phyloP scores from a whole-genome alignment of 2,797 vertebrate genomes.

The Rhadinocentrus ornatus region DNA sequence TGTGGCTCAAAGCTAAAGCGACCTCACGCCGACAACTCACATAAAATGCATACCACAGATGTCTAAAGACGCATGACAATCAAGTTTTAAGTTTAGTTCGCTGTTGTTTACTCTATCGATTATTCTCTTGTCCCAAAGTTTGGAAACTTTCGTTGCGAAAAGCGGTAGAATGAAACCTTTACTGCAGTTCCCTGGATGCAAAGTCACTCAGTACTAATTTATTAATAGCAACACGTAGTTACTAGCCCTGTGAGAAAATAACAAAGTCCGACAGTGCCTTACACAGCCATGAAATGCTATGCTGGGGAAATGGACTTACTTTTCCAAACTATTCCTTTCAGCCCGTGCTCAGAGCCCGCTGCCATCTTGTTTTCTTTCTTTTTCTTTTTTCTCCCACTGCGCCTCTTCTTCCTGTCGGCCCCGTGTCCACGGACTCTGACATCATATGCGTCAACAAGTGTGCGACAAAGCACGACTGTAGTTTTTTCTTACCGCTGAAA shows the following conservation, averaged over 20 bases:
- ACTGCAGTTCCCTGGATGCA: background rate
- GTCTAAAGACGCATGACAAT: background rate
- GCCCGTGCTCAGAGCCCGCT: conserved; percentile 76
- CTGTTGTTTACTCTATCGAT: background rate
- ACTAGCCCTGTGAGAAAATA: fast-evolving
- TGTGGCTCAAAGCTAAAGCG: conserved; percentile 35
- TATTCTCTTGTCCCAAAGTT: background rate
- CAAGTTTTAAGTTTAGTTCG: background rate
- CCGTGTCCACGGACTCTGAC: conserved; percentile 36
- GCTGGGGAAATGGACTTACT: conserved; percentile 75
- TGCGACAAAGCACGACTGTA: conserved; percentile 34
- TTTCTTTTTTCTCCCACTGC: background rate
- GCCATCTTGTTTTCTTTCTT: conserved; percentile 80
- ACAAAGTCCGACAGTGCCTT: fast-evolving
- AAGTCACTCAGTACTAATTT: background rate
- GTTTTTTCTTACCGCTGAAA: conserved; percentile 5
- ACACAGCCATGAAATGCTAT: background rate
- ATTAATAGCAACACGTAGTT: background rate
- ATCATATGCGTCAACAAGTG: conserved; percentile 57
- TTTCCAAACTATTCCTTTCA: conserved; percentile 84
- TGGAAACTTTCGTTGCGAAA: conserved; percentile 36
- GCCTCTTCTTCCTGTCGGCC: conserved; percentile 51
- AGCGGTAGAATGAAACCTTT: background rate
- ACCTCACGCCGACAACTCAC: conserved; percentile 4
- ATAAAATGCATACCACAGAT: background rate